Evolutionary conservation across 2,113 vertebrate genomes (phyloP).

Genomic region (Cnemophilus loriae): DNA sequence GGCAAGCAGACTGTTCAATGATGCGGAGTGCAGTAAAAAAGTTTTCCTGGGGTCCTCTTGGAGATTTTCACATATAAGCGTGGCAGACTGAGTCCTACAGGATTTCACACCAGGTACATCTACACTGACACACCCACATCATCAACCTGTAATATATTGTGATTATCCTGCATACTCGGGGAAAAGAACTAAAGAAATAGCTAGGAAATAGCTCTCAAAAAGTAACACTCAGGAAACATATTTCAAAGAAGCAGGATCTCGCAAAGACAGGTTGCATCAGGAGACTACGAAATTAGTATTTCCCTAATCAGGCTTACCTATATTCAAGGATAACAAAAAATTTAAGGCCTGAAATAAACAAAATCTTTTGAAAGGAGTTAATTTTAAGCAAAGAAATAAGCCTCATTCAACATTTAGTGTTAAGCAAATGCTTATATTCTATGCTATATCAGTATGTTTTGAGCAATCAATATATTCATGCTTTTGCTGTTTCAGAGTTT

Average conservation of each 20-base stretch:
- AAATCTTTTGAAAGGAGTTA: neutral
- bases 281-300: neutral
- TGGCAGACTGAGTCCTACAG: neutral
- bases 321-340: neutral
- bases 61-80: neutral
- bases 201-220: neutral
- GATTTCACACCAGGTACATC: neutral
- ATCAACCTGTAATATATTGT: neutral
- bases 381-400: neutral
- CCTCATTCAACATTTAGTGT: neutral
- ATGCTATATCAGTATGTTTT: neutral
- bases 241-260: neutral
- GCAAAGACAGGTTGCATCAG: neutral
- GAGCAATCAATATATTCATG: neutral
- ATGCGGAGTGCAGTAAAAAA: neutral
- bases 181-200: neutral
- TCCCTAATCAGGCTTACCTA: neutral
- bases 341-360: neutral
- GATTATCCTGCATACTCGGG: neutral
- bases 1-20: neutral
- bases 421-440: neutral
- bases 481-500: neutral
- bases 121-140: neutral
- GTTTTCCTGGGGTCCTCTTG: neutral
- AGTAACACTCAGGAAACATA: neutral